Conservation (phyloP, 2,113 vertebrate species). For the Anhinga anhinga region DNA sequence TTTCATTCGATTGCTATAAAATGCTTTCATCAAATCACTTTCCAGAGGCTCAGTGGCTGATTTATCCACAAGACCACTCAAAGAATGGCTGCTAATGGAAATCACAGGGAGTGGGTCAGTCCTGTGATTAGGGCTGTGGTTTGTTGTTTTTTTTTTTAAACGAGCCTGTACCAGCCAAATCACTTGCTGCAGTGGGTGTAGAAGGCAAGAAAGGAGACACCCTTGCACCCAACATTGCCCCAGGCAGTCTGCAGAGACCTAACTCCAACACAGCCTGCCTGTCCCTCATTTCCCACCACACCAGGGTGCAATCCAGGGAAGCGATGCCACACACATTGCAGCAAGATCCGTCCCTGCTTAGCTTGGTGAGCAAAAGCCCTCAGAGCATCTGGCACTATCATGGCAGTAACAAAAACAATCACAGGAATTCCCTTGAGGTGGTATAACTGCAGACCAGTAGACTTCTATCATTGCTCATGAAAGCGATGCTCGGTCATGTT, state of each 20-base stretch:
- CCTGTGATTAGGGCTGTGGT: background rate
- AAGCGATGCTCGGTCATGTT: background rate
- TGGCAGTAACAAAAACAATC: background rate
- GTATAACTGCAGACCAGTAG: background rate
- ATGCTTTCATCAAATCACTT: slow-evolving; percentile 35
- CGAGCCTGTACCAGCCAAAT: background rate
- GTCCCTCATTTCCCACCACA: background rate
- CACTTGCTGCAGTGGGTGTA: background rate
- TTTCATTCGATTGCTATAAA: slow-evolving; percentile 24
- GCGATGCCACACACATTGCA: rapidly evolving
- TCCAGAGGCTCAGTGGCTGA: background rate
- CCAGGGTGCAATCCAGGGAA: background rate
- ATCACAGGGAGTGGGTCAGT: background rate
- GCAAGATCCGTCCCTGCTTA: background rate
- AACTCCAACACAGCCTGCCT: background rate
- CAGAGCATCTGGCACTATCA: background rate
- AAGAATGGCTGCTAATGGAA: background rate
- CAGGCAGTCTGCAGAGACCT: background rate
- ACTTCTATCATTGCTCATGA: background rate
- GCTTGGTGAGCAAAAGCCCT: background rate
- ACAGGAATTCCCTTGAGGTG: background rate
- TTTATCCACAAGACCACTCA: background rate
- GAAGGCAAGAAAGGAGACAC: background rate
- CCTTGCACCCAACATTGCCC: rapidly evolving
- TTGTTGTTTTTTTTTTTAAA: background rate